Percentiles rank a stretch among this genome's conserved stretches.
These are phyloP conservation scores for Allophyes oxyacanthae DNA, from an alignment of 2,888 invertebrate species.

Conservation along the genomic window DNA sequence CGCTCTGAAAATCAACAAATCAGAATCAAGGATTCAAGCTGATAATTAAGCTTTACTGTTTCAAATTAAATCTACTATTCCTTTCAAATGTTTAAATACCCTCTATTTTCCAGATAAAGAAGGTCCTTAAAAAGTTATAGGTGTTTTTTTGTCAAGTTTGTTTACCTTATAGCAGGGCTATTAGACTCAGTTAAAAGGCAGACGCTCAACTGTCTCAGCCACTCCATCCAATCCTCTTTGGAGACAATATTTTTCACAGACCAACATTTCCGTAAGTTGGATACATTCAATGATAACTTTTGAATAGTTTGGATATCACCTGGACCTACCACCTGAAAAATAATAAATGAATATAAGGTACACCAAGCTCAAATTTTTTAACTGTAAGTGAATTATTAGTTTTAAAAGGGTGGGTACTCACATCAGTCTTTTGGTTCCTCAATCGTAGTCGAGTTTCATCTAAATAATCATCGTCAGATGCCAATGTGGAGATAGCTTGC, in stretches of 20 bases:
- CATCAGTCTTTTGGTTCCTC: slow-evolving; percentile 92
- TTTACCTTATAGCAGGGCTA: slow-evolving; percentile 95
- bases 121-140: too few relatives aligned
- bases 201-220: slow-evolving; percentile 97
- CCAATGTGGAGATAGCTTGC: slow-evolving; percentile 92
- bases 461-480: slow-evolving; percentile 93
- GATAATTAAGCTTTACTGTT: too few relatives aligned
- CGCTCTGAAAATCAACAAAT: slow-evolving; percentile 88
- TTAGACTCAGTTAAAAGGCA: slow-evolving; percentile 98
- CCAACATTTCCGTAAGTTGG: slow-evolving; percentile 96
- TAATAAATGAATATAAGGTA: neutral
- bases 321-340: slow-evolving; percentile 72
- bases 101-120: too few relatives aligned
- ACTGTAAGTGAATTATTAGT: too few relatives aligned
- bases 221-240: slow-evolving; percentile 99
- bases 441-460: slow-evolving; percentile 90
- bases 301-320: slow-evolving; percentile 91
- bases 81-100: too few relatives aligned
- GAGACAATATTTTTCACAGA: slow-evolving; percentile 96
- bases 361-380: too few relatives aligned
- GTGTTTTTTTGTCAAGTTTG: neutral
- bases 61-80: too few relatives aligned
- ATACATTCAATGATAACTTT: slow-evolving; percentile 93
- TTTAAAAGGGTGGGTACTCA: slow-evolving; percentile 67
- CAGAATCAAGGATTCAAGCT: neutral